These are phyloP conservation scores for Drosophila lacteicornis DNA, from an alignment of 1,140 invertebrate species.

Conservation along the genomic window DNA sequence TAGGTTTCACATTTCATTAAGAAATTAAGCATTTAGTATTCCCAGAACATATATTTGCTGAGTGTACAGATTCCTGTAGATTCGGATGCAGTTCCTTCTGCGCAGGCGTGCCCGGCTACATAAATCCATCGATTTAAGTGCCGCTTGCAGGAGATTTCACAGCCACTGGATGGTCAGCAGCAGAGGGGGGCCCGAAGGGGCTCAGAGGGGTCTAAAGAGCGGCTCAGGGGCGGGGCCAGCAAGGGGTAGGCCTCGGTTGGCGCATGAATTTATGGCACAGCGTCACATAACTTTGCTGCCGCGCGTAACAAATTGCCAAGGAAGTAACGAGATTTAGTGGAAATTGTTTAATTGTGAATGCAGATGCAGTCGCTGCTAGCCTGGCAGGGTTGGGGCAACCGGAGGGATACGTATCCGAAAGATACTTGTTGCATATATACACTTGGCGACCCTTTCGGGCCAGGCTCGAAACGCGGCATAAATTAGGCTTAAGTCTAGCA, in stretches of 20 bases:
- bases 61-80: constrained; percentile 11
- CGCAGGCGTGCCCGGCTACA: constrained; percentile 72
- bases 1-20: not conserved
- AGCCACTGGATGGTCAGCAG: constrained; percentile 29
- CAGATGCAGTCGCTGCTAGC: constrained; percentile 65
- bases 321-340: constrained; percentile 85
- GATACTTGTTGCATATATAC: constrained; percentile 65
- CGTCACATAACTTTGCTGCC: constrained; percentile 85
- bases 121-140: constrained; percentile 83
- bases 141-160: constrained; percentile 72
- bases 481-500: constrained; percentile 84
- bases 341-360: constrained; percentile 85
- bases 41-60: not conserved
- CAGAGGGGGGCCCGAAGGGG: not conserved
- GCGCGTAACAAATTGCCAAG: constrained; percentile 85
- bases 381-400: not conserved
- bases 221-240: constrained; percentile 16
- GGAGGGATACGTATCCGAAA: constrained; percentile 30
- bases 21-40: not conserved
- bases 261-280: constrained; percentile 83
- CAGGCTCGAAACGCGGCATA: constrained; percentile 71
- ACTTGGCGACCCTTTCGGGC: constrained; percentile 62
- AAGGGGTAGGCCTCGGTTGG: constrained; percentile 61
- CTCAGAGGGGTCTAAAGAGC: not conserved
- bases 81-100: constrained; percentile 51